phyloP scores from a whole-genome alignment of 1,140 invertebrate genomes.

The Scaptomyza graminum region DNA sequence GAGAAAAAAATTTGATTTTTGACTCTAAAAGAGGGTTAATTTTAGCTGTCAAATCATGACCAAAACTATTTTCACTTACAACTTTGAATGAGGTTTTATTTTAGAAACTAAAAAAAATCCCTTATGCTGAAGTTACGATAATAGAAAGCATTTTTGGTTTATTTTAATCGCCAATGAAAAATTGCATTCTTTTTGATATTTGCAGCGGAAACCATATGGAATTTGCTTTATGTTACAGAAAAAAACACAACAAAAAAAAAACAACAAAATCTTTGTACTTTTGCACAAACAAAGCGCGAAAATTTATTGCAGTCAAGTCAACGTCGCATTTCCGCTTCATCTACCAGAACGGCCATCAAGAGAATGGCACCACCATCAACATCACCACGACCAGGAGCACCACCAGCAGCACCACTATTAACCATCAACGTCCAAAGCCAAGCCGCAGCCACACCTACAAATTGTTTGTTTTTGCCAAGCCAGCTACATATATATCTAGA shows the following conservation, averaged over 20 bases:
- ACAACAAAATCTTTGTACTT: constrained; percentile 65
- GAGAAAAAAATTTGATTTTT: no score
- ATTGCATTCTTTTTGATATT: constrained; percentile 16
- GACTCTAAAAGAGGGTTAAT: no score
- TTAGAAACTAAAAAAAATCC: no score
- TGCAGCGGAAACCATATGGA: constrained; percentile 23
- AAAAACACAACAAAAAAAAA: no score
- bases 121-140: no score
- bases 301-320: constrained; percentile 73
- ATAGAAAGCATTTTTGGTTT: no score
- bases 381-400: constrained; percentile 9
- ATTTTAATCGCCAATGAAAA: neutral
- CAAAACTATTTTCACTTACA: no score
- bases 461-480: constrained; percentile 61
- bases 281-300: constrained; percentile 70
- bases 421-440: constrained; percentile 33
- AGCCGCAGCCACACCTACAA: constrained; percentile 71
- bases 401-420: neutral
- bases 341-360: constrained; percentile 77
- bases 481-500: constrained; percentile 5
- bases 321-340: constrained; percentile 82
- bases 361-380: constrained; percentile 49
- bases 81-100: no score
- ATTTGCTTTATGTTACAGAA: constrained; percentile 1
- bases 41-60: no score